A percentile compares a stretch with the other conserved stretches of the same genome.
Evolutionary conservation across 2,113 vertebrate genomes (phyloP).

Genomic region (Myrmecophaga tridactyla): DNA sequence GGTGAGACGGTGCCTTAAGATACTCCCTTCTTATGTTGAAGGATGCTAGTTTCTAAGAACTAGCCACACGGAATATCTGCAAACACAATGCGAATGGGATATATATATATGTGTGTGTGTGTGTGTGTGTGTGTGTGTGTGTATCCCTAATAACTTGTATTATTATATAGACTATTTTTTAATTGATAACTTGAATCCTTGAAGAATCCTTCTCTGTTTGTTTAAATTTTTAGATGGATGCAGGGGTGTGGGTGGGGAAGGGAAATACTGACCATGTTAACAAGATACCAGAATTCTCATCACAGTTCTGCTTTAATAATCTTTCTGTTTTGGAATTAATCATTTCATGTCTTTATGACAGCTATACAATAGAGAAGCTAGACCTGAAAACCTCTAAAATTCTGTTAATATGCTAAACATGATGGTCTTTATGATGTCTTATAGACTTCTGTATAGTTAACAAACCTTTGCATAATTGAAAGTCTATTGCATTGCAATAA

Average conservation of each 20-base stretch:
- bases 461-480: not conserved
- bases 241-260: not conserved
- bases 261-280: not conserved
- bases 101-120: no score
- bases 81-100: not conserved
- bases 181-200: not conserved
- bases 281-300: not conserved
- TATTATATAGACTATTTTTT: rapidly evolving
- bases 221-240: not conserved
- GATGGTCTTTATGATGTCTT: not conserved
- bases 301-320: not conserved
- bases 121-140: no score
- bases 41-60: not conserved
- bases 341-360: not conserved
- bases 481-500: not conserved
- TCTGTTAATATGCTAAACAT: not conserved
- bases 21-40: not conserved
- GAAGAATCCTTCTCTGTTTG: no score
- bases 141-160: no score
- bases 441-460: not conserved
- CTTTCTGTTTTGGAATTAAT: not conserved
- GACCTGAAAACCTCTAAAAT: not conserved
- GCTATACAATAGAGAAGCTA: not conserved
- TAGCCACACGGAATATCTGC: not conserved
- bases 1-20: not conserved